Conservation (phyloP, 2,797 vertebrate genomes). For the Limosa lapponica region DNA sequence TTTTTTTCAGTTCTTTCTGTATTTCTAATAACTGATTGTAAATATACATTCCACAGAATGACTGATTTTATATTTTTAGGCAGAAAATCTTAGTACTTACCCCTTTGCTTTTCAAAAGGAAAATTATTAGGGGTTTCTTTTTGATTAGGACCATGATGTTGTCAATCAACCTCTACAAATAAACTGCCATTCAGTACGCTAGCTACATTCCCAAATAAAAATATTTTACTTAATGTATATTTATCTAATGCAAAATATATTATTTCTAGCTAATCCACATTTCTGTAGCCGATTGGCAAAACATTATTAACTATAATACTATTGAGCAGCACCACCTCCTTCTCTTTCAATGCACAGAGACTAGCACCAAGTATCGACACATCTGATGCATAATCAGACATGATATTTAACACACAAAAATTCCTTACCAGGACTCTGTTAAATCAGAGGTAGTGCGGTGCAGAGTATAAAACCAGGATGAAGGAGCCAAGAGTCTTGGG, state of each 20-base stretch:
- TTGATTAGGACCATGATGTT: not conserved
- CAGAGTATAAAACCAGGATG: not conserved
- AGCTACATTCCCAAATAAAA: not conserved
- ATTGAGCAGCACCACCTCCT: not conserved
- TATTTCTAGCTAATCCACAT: not conserved
- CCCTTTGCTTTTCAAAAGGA: not conserved
- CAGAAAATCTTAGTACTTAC: not conserved
- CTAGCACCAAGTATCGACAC: not conserved
- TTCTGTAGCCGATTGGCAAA: not conserved
- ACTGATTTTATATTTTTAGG: not conserved
- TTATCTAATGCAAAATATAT: not conserved
- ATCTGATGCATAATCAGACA: not conserved
- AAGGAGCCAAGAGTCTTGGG: not conserved
- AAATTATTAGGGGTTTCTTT: not conserved
- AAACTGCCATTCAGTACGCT: not conserved
- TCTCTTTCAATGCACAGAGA: not conserved
- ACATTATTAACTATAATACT: not conserved
- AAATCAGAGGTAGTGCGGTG: not conserved
- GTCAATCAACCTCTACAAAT: not conserved
- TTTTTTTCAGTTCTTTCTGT: conserved; percentile 41
- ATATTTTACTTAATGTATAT: not conserved
- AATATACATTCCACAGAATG: not conserved
- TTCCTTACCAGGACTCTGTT: not conserved
- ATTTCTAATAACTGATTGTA: conserved; percentile 15
- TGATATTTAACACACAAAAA: not conserved